These are phyloP conservation scores for Ischnura elegans DNA, from an alignment of 2,888 invertebrate genomes.

Conservation along the genomic window DNA sequence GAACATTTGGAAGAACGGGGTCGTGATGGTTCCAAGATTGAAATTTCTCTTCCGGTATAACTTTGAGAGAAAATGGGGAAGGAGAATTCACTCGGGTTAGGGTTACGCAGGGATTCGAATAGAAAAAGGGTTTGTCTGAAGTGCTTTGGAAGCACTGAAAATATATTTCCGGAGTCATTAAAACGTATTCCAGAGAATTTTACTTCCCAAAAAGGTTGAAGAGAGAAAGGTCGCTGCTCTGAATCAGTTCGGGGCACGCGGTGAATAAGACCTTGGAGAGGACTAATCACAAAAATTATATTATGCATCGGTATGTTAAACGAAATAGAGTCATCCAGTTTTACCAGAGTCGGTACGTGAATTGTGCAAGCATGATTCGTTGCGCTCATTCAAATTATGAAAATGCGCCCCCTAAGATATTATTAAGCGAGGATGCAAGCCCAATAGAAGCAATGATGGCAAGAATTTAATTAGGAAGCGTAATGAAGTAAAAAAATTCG, in stretches of 20 bases:
- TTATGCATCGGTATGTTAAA: neutral
- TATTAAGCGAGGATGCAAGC: neutral
- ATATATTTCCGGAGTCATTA: neutral
- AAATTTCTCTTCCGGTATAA: neutral
- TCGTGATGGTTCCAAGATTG: neutral
- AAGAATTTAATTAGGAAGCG: slow-evolving; percentile 6
- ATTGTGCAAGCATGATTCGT: no score
- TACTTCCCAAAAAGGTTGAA: neutral
- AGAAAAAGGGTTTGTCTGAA: neutral
- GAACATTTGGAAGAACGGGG: neutral
- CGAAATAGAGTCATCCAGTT: neutral
- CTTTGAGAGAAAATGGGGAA: neutral
- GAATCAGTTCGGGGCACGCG: neutral
- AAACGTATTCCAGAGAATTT: neutral
- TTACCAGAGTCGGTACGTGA: neutral
- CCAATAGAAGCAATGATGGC: neutral
- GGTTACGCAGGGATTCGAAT: neutral
- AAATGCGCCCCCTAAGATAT: neutral
- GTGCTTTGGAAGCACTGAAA: neutral
- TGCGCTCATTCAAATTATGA: no score
- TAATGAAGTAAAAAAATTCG: neutral
- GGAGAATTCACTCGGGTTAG: neutral
- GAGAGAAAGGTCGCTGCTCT: neutral
- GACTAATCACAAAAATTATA: neutral
- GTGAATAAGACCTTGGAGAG: neutral